phyloP scores from a whole-genome alignment of 2,888 invertebrate genomes.

The Eumacrocentrus americanus region DNA sequence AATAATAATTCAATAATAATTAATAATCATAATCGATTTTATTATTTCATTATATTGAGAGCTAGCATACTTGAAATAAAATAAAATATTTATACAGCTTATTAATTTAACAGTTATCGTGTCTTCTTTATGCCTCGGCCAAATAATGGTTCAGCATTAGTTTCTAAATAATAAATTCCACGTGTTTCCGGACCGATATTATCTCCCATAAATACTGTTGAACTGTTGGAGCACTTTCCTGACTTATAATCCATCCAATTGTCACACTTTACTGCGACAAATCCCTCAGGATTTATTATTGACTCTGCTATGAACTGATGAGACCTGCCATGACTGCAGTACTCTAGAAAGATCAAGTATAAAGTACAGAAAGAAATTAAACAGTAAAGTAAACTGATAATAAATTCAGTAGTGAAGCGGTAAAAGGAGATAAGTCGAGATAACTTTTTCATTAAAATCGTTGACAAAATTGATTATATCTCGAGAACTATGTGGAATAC shows the following conservation, averaged over 20 bases:
- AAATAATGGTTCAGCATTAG: constrained; percentile 65
- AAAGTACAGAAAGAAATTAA: neutral
- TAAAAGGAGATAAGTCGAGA: no score
- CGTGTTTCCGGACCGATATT: constrained; percentile 52
- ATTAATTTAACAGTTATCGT: neutral
- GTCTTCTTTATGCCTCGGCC: constrained; percentile 57
- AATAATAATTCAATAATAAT: neutral
- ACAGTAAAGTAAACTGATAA: no score
- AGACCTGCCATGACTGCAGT: constrained; percentile 74
- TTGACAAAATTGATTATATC: no score
- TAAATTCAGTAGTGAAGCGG: no score
- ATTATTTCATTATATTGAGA: no score
- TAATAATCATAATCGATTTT: no score
- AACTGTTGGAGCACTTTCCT: constrained; percentile 57
- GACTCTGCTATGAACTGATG: constrained; percentile 71
- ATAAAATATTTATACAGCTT: neutral
- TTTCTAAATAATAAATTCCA: constrained; percentile 70
- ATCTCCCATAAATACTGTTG: constrained; percentile 67
- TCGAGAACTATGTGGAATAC: neutral
- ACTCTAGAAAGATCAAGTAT: constrained; percentile 63
- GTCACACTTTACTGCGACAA: constrained; percentile 66
- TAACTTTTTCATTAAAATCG: no score
- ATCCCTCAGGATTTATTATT: constrained; percentile 64
- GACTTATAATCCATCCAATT: constrained; percentile 63
- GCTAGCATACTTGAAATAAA: no score